Evolutionary conservation across 2,888 invertebrate genomes (phyloP), one percentile per base, ranked within the genome.

Genomic region (Drosophila atripex): DNA sequence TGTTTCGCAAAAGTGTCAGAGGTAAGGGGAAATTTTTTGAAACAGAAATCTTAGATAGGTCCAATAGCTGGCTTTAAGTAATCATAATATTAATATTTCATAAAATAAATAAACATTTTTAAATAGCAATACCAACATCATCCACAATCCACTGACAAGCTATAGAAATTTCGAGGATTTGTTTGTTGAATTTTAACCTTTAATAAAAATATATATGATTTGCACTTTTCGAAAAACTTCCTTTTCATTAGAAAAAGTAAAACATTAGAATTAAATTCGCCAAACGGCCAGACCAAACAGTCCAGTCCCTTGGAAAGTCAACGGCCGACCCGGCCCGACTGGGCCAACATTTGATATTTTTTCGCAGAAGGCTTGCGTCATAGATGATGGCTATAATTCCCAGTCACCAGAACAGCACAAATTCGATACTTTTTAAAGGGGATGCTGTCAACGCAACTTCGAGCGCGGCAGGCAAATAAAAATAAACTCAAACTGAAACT

Each of bases 391-490:
- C 39, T 41, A 18, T 18, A 41, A 18, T 41, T 41, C 39, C 9
- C 16, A 16, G 18, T 12, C 43, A 21, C 9, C 6, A 43, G 21
- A 12, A 21, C 5, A 6, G 21, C n/a, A 45, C 54, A 77, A 77
- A 80, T 55, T 72, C 68, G 78, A 75, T 77, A 86, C 76, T 74
- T 78, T 79, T 69, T 63, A 68, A 77, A 80, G 72, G 58, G 76
- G 39, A 16, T 39, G 30, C 43, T 57, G 59, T 32, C 66, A 43
- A 43, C 65, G 49, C 56, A 16, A 38, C 83, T 71, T 61, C 51
- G 25, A 32, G 59, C 41, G 60, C 16, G 21, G 30, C n/a, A 50
- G 52, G 45, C 57, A 61, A 65, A 51, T 51, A 43, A 56, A 59
- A 60, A 66, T 25, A 54, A 63, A 61, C 45, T 38, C 38, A 51